Conservation (phyloP, 2,888 invertebrate species). For the Lepidocyrtoides sp. region DNA sequence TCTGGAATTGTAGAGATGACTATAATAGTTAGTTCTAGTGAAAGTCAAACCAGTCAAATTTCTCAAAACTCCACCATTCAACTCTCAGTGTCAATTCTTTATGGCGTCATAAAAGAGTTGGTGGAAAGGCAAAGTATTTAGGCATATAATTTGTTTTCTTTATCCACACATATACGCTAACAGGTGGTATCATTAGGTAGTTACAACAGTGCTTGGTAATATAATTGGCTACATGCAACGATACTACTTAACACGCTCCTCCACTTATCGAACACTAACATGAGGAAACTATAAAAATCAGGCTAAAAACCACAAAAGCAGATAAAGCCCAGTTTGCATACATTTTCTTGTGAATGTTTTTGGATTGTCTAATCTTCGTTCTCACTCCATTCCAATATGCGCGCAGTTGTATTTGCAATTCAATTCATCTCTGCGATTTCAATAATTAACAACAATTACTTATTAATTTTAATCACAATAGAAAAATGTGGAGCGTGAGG, state of each 20-base stretch:
- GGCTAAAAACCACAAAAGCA: neutral
- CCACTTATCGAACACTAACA: neutral
- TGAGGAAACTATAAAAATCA: neutral
- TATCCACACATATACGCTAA: neutral
- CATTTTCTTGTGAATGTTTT: too few relatives aligned
- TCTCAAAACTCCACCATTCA: neutral
- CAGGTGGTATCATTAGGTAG: neutral
- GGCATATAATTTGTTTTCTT: neutral
- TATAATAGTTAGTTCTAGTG: neutral
- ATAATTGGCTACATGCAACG: too few relatives aligned
- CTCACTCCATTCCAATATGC: neutral
- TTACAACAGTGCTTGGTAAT: too few relatives aligned
- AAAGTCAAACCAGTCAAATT: constrained; percentile 25
- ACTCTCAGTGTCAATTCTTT: neutral
- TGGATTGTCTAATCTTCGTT: neutral
- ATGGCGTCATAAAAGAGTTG: constrained; percentile 19
- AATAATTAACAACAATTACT: constrained; percentile 7
- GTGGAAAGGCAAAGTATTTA: neutral
- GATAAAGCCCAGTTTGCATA: neutral
- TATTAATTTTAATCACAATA: constrained; percentile 56
- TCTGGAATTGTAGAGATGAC: constrained; percentile 28
- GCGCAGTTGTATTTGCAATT: neutral
- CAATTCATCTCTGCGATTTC: constrained; percentile 7
- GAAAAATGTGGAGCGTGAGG: constrained; percentile 65
- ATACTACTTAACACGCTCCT: too few relatives aligned